Conservation (phyloP, 2,888 invertebrate species). For the Galerucella calmariensis region DNA sequence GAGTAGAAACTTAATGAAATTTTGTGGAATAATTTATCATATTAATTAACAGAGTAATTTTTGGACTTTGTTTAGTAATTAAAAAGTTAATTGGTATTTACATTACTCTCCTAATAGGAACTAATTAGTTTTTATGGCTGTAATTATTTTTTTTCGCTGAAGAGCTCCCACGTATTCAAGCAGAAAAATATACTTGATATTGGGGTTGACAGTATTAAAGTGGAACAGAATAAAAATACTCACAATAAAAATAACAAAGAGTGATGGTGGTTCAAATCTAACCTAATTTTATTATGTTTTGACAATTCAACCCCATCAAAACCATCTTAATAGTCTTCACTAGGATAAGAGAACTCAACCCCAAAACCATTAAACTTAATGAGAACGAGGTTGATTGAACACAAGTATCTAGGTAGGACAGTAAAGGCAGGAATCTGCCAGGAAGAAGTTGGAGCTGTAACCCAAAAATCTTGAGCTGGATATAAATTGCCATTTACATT, state of each 20-base stretch:
- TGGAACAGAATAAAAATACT: not conserved
- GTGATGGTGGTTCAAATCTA: not conserved
- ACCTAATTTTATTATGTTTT: not conserved
- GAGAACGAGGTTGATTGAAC: no score
- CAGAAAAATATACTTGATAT: not conserved
- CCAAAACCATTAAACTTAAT: no score
- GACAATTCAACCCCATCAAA: not conserved
- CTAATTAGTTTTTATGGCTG: not conserved
- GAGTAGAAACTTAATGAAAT: not conserved
- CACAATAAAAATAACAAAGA: not conserved
- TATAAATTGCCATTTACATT: no score
- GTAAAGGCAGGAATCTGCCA: no score
- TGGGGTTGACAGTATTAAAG: no score
- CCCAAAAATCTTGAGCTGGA: no score
- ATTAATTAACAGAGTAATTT: not conserved
- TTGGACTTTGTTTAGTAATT: not conserved
- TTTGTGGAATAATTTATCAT: not conserved
- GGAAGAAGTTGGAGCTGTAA: no score
- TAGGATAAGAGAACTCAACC: no score
- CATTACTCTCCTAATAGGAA: not conserved
- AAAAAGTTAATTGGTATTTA: not conserved
- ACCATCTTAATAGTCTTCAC: no score
- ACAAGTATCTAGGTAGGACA: no score
- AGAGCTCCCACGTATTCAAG: not conserved
- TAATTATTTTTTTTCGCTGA: not conserved